Conservation (phyloP, 2,113 vertebrate species). For the Callithrix jacchus region DNA sequence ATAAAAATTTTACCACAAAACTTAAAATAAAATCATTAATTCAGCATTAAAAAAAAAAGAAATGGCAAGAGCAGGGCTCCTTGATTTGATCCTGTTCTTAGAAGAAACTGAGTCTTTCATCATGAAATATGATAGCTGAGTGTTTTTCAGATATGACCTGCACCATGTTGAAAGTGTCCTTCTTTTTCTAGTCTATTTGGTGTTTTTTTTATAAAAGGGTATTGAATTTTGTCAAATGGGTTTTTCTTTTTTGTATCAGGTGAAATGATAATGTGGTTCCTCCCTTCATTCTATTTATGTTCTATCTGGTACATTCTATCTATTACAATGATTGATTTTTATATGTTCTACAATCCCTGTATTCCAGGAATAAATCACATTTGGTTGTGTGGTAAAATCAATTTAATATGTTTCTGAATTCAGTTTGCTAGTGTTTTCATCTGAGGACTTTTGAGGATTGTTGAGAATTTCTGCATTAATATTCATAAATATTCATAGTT, state of each 20-base stretch:
- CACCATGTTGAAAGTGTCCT: background rate
- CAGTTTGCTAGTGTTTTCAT: background rate
- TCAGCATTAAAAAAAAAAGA: background rate
- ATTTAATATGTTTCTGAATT: background rate
- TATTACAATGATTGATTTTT: background rate
- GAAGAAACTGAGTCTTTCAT: background rate
- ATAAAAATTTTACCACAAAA: too few species aligned
- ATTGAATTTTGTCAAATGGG: background rate
- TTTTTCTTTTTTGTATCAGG: background rate
- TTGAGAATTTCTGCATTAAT: background rate
- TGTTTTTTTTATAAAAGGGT: background rate
- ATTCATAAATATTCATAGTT: background rate
- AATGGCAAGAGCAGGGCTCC: background rate
- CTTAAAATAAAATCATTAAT: too few species aligned
- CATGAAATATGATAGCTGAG: background rate
- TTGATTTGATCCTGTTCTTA: background rate
- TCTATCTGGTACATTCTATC: background rate
- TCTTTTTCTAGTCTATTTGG: background rate
- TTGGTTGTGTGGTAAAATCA: background rate
- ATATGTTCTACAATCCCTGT: background rate
- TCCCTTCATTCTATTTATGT: background rate
- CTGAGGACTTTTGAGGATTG: background rate
- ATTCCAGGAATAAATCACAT: background rate
- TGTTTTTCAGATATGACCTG: background rate
- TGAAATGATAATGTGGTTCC: background rate